Evolutionary conservation across 2,888 invertebrate species (phyloP), one percentile per base, ranked within the genome.

Genomic region (Miltochrista miniata): DNA sequence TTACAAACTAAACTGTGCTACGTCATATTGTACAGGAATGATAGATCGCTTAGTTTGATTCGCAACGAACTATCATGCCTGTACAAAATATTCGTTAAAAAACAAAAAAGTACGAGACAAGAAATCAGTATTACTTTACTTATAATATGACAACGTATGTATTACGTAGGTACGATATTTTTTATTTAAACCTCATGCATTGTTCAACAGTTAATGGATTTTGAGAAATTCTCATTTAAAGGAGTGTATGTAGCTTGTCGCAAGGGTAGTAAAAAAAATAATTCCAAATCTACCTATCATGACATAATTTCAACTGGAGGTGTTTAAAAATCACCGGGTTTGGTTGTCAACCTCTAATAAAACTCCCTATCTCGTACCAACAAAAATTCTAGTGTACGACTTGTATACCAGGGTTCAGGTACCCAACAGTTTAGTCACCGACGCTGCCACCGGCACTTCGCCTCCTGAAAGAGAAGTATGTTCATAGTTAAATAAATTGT

Each of bases 371-470:
- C 33, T 34, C 14, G 43, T 29, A 44, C 38, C 14, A 8, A 29
- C 30, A 1, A 34, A 18, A 30, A 14, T 18, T 38, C 7, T 15
- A 44, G 5, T 24, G 12, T 24, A 12, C 44, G 13, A 24, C 10
- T 29, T 7, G 1, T 10, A 35, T 29, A 24, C 9, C 44, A 18
- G 39, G 14, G 15, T 48, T 15, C 8, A 12, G 43, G n/a, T 13
- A 11, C 14, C 13, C n/a, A 37, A 13, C n/a, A 29, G 3, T 13
- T 51, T 63, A 68, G 35, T 68, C 68, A 8, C 59, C 59, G 15
- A 66, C 61, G 37, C 62, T 50, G 43, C 64, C 61, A 45, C 67
- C 69, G 0, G 78, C 76, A 40, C 78, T 82, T 33, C 84, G 79
- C 68, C 86, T 78, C 60, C 88, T 87, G 74, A 2, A 65, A 72